These are phyloP conservation scores for Antennarius striatus DNA, from an alignment of 2,113 vertebrate genomes.

Conservation along the genomic window DNA sequence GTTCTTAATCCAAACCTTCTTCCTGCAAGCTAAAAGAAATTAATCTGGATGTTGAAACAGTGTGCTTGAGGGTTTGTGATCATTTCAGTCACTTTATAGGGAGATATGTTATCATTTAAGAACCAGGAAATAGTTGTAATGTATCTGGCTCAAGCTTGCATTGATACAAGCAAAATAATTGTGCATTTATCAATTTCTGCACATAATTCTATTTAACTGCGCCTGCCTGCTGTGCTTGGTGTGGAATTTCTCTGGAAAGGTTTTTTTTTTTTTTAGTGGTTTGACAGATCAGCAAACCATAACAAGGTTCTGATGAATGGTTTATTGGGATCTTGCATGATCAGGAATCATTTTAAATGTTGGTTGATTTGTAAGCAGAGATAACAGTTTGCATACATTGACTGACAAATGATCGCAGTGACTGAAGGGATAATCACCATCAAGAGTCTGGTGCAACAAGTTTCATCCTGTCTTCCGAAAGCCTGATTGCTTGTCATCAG, in stretches of 20 bases:
- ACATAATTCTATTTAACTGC: neutral
- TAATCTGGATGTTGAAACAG: conserved; percentile 11
- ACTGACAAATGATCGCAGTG: neutral
- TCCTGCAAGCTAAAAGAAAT: neutral
- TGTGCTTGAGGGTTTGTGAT: neutral
- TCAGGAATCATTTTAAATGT: neutral
- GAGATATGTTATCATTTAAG: too few species aligned
- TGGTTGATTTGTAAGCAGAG: neutral
- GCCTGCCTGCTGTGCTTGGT: conserved; percentile 4
- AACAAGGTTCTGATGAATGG: conserved; percentile 2
- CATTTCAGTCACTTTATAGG: neutral
- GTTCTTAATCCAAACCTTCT: conserved; percentile 49
- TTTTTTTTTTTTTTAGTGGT: neutral
- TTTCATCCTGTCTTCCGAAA: conserved; percentile 38
- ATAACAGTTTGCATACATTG: neutral
- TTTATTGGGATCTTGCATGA: neutral
- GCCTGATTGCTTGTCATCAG: conserved; percentile 32
- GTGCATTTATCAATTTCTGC: neutral
- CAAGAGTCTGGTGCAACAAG: conserved; percentile 29
- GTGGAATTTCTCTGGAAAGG: neutral
- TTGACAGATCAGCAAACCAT: conserved; percentile 1
- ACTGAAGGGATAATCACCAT: neutral
- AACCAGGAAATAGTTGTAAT: too few species aligned
- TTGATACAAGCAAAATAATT: neutral
- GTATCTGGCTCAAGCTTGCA: neutral